Percentiles rank a stretch among this genome's conserved stretches.
phyloP scores from a whole-genome alignment of 2,797 vertebrate genomes.

The Leptodactylus fallax region DNA sequence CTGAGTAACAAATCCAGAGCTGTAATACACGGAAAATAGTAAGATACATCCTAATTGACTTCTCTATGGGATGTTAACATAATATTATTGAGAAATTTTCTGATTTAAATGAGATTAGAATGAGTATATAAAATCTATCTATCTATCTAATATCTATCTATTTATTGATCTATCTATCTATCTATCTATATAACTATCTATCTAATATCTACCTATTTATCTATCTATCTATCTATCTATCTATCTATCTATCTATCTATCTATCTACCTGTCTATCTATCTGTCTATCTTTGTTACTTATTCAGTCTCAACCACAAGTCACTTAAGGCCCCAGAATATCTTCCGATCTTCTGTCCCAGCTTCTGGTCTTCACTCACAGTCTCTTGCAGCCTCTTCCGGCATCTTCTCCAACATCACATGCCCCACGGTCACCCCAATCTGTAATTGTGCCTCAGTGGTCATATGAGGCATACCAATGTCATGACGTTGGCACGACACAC shows the following conservation, averaged over 20 bases:
- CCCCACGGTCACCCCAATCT: too few relatives aligned
- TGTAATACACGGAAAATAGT: background rate
- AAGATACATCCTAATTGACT: constrained; percentile 17
- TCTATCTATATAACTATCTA: too few relatives aligned
- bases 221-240: background rate
- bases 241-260: constrained; percentile 7
- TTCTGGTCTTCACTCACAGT: too few relatives aligned
- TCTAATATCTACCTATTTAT: background rate
- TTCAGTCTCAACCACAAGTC: too few relatives aligned
- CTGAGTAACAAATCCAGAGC: background rate
- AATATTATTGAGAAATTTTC: constrained; percentile 2
- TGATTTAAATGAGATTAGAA: background rate
- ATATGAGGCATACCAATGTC: too few relatives aligned
- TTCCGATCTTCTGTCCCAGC: too few relatives aligned
- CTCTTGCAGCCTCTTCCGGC: too few relatives aligned
- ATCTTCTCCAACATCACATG: too few relatives aligned
- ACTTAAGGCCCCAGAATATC: too few relatives aligned
- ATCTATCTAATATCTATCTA: background rate
- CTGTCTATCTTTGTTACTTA: background rate
- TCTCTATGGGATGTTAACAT: constrained; percentile 23
- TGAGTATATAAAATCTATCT: background rate
- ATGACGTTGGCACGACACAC: too few relatives aligned
- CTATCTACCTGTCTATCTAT: constrained; percentile 7
- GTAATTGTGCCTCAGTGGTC: too few relatives aligned
- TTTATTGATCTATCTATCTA: constrained; percentile 6